Base-by-base conservation (phyloP, 1,140 invertebrate genomes). In the Rhopalosiphum maidis region DNA sequence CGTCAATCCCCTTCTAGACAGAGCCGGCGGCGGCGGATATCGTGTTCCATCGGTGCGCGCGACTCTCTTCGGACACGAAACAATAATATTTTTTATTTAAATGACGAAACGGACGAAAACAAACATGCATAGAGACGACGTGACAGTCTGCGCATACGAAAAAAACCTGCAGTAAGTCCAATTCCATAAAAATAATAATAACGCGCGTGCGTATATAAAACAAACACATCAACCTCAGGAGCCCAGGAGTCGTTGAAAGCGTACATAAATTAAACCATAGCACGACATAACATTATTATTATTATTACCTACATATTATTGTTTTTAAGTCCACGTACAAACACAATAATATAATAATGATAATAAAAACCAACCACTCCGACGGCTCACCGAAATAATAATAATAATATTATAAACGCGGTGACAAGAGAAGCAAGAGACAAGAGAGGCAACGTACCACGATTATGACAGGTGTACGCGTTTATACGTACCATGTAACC, bases 271-370 rank as follows among this genome's bases (percentile, higher is more conserved):
- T 48, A 88, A 77, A 88, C 46, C 86, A n/a, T 77, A 6, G 30
- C 30, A 86, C 41, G 85, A 46, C 43, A 46, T 51, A 4, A n/a
- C 60, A 77, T 77, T 77, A 77, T 77, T 77, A 77, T n/a, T 68
- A 68, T 68, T 77, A 77, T 77, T 77, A 77, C 60, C 30, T 87
- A 46, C 43, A 85, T 87, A 87, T 87, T 87, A 87, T 87, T 87
- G 46, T 88, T 88, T 48, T 88, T 6, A 11, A 21, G n/a, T 48
- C 30, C 35, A 88, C 25, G 25, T n/a, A 15, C 41, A 25, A 85
- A 37, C 22, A 43, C 25, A 86, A 30, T 86, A 30, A 30, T 85
- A 46, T 25, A 86, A 86, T 86, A 86, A 77, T 77, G 60, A 77
- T 77, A 68, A n/a, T n/a, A n/a, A 77, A 77, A 77, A 77, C 60